Evolutionary conservation across 1,140 invertebrate species (phyloP).

Genomic region (Maconellicoccus hirsutus): DNA sequence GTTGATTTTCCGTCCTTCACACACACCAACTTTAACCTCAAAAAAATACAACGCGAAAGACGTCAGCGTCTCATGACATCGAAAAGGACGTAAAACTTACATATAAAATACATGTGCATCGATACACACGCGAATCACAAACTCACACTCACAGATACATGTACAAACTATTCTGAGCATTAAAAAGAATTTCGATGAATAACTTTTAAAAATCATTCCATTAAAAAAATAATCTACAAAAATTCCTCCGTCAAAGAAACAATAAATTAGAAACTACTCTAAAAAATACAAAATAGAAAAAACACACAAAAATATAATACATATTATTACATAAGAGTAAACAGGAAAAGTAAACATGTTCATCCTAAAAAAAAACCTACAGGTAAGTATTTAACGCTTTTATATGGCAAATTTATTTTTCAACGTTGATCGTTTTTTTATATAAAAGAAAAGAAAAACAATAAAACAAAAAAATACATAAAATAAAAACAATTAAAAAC

Average conservation of each 20-base stretch:
- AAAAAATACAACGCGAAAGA: too few species aligned
- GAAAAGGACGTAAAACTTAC: not conserved
- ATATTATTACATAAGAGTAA: conserved; percentile 16
- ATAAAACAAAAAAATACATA: not conserved
- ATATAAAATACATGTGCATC: conserved; percentile 7
- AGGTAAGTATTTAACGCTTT: not conserved
- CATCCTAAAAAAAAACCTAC: not conserved
- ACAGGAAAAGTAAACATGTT: not conserved
- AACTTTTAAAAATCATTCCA: not conserved
- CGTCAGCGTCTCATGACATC: too few species aligned
- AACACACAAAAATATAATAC: conserved; percentile 17
- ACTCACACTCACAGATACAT: conserved; percentile 16
- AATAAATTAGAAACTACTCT: not conserved
- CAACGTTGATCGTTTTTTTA: not conserved
- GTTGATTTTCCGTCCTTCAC: too few species aligned
- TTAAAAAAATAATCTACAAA: not conserved
- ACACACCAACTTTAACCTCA: too few species aligned
- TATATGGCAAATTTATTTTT: not conserved
- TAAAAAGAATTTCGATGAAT: not conserved
- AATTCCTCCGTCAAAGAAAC: not conserved
- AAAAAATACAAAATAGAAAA: conserved; percentile 15
- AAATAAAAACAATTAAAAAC: conserved; percentile 6
- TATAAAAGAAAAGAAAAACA: not conserved
- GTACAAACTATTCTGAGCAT: conserved; percentile 16
- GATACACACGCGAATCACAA: conserved; percentile 10